Conservation (phyloP, 2,888 invertebrate species). For the Trissonchulus latispiculum region DNA sequence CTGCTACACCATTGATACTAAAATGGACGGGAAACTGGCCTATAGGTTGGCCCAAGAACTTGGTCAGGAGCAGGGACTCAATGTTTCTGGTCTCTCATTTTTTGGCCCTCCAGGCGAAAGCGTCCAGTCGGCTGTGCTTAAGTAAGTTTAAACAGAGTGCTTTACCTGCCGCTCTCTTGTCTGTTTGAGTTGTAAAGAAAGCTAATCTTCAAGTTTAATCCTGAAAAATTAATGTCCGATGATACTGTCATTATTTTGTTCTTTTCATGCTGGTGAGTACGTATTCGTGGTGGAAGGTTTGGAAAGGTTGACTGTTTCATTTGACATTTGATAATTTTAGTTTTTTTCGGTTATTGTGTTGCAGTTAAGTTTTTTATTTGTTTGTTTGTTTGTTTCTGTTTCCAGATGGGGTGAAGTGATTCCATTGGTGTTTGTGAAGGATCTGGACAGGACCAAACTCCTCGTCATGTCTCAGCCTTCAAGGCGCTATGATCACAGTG, state of each 20-base stretch:
- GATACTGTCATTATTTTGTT: too few species aligned
- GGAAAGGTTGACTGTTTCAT: too few species aligned
- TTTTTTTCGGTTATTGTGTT: too few species aligned
- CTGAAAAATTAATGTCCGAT: too few species aligned
- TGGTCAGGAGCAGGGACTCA: slow-evolving; percentile 2
- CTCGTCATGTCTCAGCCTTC: slow-evolving; percentile 25
- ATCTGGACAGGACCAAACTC: slow-evolving; percentile 21
- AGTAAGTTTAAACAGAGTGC: too few species aligned
- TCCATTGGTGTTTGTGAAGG: slow-evolving; percentile 25
- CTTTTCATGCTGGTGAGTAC: too few species aligned
- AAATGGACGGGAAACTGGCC: slow-evolving; percentile 19
- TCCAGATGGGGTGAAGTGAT: slow-evolving; percentile 30
- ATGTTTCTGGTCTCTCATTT: slow-evolving; percentile 24
- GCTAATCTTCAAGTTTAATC: too few species aligned
- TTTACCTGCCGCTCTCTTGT: neutral
- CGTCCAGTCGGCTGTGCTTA: slow-evolving; percentile 16
- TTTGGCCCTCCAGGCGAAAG: slow-evolving; percentile 25
- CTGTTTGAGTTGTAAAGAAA: too few species aligned
- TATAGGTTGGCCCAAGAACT: slow-evolving; percentile 18
- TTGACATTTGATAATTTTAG: too few species aligned
- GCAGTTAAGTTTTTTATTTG: too few species aligned
- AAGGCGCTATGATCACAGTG: slow-evolving; percentile 19
- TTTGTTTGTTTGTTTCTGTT: too few species aligned
- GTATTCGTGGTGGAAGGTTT: too few species aligned
- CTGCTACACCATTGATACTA: slow-evolving; percentile 26